Base-by-base conservation (phyloP, 2,113 vertebrate species). In the Amblyopsis rosae region DNA sequence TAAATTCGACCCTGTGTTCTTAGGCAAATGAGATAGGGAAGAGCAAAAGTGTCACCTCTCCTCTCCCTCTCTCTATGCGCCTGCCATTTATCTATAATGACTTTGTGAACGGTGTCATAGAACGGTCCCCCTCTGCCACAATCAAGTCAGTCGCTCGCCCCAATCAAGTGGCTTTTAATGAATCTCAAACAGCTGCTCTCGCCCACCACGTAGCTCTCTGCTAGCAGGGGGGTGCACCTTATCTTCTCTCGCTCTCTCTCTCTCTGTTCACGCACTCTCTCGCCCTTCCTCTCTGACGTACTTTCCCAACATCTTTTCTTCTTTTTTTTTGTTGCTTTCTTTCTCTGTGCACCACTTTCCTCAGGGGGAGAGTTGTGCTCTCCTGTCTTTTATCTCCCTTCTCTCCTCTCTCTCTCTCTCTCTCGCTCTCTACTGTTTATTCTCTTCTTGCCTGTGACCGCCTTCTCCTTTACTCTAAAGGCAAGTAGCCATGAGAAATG, bases 61-160 rank as follows among this genome's bases (percentile, higher is more conserved):
- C 77, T 78, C 72, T 87, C 62, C 67, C 66, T 77, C 63, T 60
- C 55, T 89, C 86, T 92, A 87, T 80, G 13, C 66, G 74, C 82
- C 73, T 85, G 89, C 94, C 94, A 95, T 93, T 96, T 96, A 96
- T 95, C 94, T 96, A 94, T 95, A 96, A 96, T 97, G 94, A 95
- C 95, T 94, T 95, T 90, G 84, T 92, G 94, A 91, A 91, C 89
- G 86, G 87, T 90, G 81, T 90, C 85, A 86, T 81, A 87, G 92
- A 86, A 87, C 87, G 91, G 92, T 74, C 94, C 93, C 60, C 72
- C 56, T 58, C 35, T 5, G 35, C 7, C 35, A 5, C 35, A 41
- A 8, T 41, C 35, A 41, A 26, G 35, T 41, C 35, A 41, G 5
- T 41, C 35, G 7, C 35, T 41, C 35, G 35, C 5, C 45, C 76